Evolutionary conservation across 2,888 invertebrate genomes (phyloP), one percentile per base, ranked within the genome.

Genomic region (Athalia circularis): DNA sequence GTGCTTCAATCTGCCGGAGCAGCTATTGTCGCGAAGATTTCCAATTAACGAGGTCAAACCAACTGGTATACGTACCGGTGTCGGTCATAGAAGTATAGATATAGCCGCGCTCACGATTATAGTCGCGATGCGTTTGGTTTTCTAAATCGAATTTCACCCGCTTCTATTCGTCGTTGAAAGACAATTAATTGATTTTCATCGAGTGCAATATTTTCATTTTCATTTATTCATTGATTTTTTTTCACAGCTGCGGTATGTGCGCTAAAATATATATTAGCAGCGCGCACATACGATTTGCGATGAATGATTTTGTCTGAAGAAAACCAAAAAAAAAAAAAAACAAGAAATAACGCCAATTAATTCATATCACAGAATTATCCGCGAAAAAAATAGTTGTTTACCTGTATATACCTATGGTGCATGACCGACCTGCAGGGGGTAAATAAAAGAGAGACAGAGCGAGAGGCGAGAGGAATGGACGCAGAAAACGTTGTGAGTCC

Each of bases 161-260:
- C 86, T 80, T 81, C 87, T 85, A 86, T 87, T 85, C 0, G 82
- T 81, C 84, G 82, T 81, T 84, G 87, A 87, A 87, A 82, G 85
- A 82, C 83, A 81, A 83, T 82, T 85, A 85, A 87, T 86, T 87
- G 86, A 84, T 86, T 50, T 54, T 50, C n/a, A 7, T 61, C 11
- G n/a, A 11, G 61, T n/a, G 11, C n/a, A 6, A n/a, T 61, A n/a
- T 68, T 68, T 68, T 1, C 67, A 43, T 68, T 52, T 11, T 52
- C 68, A 43, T 43, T 54, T n/a, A 68, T 68, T 68, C 45, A 47
- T 47, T 65, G 45, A 9, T 61, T 13, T n/a, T n/a, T 6, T n/a
- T 61, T 11, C 13, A 11, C 29, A 8, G 29, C 13, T 9, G 45
- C 13, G 15, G 15, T 15, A 67, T 67, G 47, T 47, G 50, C 50